Base-by-base conservation (phyloP, 2,888 invertebrate genomes). In the Cheilosia scutellata region DNA sequence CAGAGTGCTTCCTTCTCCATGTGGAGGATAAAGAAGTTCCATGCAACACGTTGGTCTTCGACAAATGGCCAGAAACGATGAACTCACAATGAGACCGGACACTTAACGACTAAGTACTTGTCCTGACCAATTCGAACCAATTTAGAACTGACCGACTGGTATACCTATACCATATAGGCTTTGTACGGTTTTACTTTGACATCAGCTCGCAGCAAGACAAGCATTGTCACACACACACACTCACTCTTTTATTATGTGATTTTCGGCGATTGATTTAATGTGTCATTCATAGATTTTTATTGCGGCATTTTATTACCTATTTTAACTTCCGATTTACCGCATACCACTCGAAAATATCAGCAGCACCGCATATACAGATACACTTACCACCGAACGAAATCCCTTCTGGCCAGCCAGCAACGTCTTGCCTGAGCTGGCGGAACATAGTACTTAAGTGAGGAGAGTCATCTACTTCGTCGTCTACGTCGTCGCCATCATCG, bases 231-330 rank as follows among this genome's bases (percentile, higher is more conserved):
- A 58, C 47, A 47, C 44, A 49, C 42, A 53, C 53, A 44, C 55
- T 65, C 70, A 37, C 47, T 13, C 42, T 75, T 79, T 77, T 87
- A 88, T 89, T 89, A 90, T 89, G 89, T 90, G 91, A 90, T 91
- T 92, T 92, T 91, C 90, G 92, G 89, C 92, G 91, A 92, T 92
- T 92, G 92, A 92, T 91, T 92, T 92, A 92, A 92, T 91, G 92
- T 92, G 92, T 91, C 92, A 92, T 92, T 92, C 92, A 91, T 91
- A 92, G 91, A 91, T 91, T 92, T 92, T 92, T 92, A 92, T 92
- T 91, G 91, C 90, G 89, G 88, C 90, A 89, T 92, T 92, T 92
- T 92, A 92, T 92, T 92, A 91, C 92, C 91, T 90, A 90, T 90
- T 91, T 92, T 91, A 91, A 92, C 92, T 92, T 92, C 90, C 92